Evolutionary conservation across 2,797 vertebrate species (phyloP), one percentile per base, ranked within the genome.

Genomic region (Poecilia wingei): DNA sequence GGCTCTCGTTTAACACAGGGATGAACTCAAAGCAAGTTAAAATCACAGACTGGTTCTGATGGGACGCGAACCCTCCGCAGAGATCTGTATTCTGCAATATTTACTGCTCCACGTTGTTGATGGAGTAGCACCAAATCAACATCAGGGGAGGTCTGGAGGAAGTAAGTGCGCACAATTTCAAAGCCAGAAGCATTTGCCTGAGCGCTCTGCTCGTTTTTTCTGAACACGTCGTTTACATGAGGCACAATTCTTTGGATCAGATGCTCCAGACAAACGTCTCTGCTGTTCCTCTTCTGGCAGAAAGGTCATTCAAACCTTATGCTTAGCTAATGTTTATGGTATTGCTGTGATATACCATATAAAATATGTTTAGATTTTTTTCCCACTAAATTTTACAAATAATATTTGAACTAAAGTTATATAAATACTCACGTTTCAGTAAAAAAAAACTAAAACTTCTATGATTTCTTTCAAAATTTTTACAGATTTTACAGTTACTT

Each of bases 21-120:
- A 76, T 77, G 75, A 85, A 85, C 28, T 79, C 78, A 80, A 88
- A 72, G 81, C 70, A 75, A 86, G 87, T 85, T 87, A 66, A 79
- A 41, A 70, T 76, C 84, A 80, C 74, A 78, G 49, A 84, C 14
- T 36, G 78, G 70, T 76, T 61, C 7, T 5, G 72, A 82, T 4
- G 55, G 77, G 53, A 75, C 80, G 82, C 76, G 72, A 83, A 57
- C 53, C 59, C 68, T 66, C 78, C 71, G 68, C 49, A 20, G 33
- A 74, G 61, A 80, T 83, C 59, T 68, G 76, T 77, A 31, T 76
- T 66, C 66, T 46, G 51, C 16, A 47, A 69, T 81, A 69, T 88
- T 87, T 87, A 86, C 74, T 75, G 82, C 76, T 82, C 77, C 82
- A 69, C 81, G 25, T 69, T 31, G 28, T 68, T 88, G 88, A 88